These are phyloP conservation scores for Ctenodactylus gundi DNA, from an alignment of 2,113 vertebrate species.

Conservation along the genomic window DNA sequence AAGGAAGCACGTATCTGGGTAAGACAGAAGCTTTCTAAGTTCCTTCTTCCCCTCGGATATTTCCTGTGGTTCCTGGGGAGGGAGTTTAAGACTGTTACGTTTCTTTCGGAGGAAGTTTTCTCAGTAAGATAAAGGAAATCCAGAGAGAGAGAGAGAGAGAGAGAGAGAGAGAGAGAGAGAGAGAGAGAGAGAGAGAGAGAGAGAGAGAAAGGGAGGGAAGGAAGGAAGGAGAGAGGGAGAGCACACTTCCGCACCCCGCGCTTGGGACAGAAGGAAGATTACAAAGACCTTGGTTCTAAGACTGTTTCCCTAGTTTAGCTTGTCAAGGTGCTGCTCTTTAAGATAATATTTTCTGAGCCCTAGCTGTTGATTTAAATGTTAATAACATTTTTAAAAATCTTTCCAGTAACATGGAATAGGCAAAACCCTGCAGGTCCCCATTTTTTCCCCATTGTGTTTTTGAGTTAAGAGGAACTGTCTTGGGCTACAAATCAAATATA, in stretches of 20 bases:
- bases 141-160: background rate
- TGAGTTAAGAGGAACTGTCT: too few species aligned
- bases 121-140: background rate
- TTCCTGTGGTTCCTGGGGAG: background rate
- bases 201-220: accelerated
- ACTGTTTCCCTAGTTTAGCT: background rate
- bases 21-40: background rate
- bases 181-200: background rate
- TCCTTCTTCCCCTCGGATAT: background rate
- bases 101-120: background rate
- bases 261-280: too few species aligned
- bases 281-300: background rate
- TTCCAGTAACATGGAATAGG: background rate
- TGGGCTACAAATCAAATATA: too few species aligned
- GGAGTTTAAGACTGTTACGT: background rate
- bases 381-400: background rate
- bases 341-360: background rate
- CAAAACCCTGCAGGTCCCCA: too few species aligned
- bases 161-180: background rate
- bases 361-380: background rate
- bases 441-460: too few species aligned
- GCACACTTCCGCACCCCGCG: too few species aligned
- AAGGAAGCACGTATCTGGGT: background rate
- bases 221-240: too few species aligned
- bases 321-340: background rate